phyloP scores from a whole-genome alignment of 2,797 vertebrate species.

The Pantherophis alleghaniensis region DNA sequence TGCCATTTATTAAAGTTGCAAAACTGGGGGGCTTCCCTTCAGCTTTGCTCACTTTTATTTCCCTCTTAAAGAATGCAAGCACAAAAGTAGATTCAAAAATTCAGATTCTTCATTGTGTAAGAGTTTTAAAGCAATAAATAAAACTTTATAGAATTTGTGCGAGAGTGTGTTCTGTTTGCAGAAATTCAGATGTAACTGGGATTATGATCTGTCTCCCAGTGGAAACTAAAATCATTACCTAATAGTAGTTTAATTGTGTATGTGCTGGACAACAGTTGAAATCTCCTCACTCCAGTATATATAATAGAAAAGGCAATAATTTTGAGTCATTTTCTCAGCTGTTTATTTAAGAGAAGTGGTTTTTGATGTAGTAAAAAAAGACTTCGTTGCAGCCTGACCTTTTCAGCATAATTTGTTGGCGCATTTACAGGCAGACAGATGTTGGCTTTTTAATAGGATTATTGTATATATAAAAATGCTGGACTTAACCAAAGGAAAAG shows the following conservation, averaged over 20 bases:
- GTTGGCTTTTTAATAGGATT: slow-evolving; percentile 36
- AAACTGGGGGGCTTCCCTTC: background rate
- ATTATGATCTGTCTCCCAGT: too few relatives aligned
- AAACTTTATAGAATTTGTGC: background rate
- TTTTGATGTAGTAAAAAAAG: background rate
- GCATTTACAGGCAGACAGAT: slow-evolving; percentile 18
- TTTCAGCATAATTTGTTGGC: slow-evolving; percentile 33
- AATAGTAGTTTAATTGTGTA: background rate
- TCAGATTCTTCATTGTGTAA: background rate
- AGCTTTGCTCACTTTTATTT: background rate
- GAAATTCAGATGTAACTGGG: background rate
- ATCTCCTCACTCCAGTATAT: background rate
- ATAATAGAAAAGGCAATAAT: background rate
- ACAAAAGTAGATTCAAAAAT: background rate
- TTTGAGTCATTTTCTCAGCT: background rate
- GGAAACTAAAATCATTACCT: background rate
- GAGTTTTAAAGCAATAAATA: background rate
- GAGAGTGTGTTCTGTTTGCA: background rate
- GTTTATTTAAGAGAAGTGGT: background rate
- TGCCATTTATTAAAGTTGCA: background rate
- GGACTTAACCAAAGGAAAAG: background rate
- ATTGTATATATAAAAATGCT: slow-evolving; percentile 36
- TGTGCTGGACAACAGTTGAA: background rate
- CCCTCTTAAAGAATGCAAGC: background rate
- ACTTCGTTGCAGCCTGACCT: background rate